Evolutionary conservation across 2,113 vertebrate species (phyloP).

Genomic region (Miniopterus natalensis): DNA sequence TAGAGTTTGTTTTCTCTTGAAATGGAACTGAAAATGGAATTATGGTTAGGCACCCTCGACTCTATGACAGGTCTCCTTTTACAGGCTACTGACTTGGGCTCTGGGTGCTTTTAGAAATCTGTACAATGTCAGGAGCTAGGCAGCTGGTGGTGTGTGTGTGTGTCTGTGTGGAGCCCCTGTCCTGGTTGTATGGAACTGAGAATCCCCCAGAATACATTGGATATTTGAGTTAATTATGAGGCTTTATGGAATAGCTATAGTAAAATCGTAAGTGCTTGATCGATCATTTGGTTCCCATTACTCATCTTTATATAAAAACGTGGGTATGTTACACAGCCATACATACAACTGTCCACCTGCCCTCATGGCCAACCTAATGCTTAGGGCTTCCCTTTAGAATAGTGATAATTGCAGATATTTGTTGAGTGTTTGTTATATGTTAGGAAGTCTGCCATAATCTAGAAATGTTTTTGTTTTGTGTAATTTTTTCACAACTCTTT

Average conservation of each 20-base stretch:
- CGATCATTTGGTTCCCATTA: neutral
- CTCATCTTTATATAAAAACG: neutral
- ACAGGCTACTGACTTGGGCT: neutral
- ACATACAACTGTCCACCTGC: neutral
- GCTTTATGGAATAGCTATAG: neutral
- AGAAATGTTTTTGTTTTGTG: neutral
- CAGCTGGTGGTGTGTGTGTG: neutral
- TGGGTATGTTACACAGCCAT: neutral
- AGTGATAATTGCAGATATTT: neutral
- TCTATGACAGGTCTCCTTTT: neutral
- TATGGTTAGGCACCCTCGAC: neutral
- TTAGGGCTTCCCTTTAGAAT: conserved; percentile 20
- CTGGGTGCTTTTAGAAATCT: neutral
- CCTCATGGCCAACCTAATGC: neutral
- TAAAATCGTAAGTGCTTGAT: neutral
- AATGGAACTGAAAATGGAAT: neutral
- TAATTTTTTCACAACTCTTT: neutral
- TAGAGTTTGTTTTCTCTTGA: conserved; percentile 31
- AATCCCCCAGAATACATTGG: neutral
- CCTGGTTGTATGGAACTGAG: neutral
- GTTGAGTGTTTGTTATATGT: neutral
- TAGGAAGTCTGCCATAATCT: neutral
- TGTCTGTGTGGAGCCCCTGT: neutral
- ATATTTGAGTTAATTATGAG: neutral
- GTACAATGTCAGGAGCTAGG: neutral